Evolutionary conservation across 2,888 invertebrate genomes (phyloP).

Genomic region (Lycophotia porphyrea): DNA sequence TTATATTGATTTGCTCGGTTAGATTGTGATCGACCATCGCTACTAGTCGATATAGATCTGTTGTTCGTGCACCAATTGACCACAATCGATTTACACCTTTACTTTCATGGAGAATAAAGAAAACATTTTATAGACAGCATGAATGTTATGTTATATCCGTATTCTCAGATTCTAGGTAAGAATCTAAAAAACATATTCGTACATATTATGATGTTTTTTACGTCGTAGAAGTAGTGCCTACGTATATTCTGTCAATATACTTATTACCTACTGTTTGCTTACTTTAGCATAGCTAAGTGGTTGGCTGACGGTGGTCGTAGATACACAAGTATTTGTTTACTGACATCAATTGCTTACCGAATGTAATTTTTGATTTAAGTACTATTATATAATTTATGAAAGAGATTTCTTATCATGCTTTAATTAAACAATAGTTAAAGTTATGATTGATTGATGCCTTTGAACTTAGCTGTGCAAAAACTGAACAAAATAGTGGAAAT

Average conservation of each 20-base stretch:
- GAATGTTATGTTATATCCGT: constrained; percentile 17
- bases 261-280: constrained; percentile 53
- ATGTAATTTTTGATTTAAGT: constrained; percentile 31
- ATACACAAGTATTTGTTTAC: constrained; percentile 45
- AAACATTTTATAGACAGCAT: not conserved
- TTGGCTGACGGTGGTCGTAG: constrained; percentile 39
- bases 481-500: not conserved
- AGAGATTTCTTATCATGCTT: constrained; percentile 1
- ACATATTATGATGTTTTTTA: constrained; percentile 24
- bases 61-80: not conserved
- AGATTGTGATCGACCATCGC: not conserved
- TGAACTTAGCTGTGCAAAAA: constrained; percentile 7
- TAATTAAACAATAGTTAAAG: not conserved
- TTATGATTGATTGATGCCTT: constrained; percentile 1
- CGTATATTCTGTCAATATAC: constrained; percentile 60
- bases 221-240: constrained; percentile 42
- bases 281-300: constrained; percentile 49
- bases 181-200: not conserved
- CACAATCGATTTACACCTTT: not conserved
- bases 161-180: constrained; percentile 1
- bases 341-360: constrained; percentile 21
- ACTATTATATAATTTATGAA: not conserved
- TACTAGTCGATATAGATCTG: not conserved
- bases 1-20: not conserved
- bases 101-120: not conserved